These are phyloP conservation scores for Sigmodon hispidus DNA, from an alignment of 2,113 vertebrate species.

Conservation along the genomic window DNA sequence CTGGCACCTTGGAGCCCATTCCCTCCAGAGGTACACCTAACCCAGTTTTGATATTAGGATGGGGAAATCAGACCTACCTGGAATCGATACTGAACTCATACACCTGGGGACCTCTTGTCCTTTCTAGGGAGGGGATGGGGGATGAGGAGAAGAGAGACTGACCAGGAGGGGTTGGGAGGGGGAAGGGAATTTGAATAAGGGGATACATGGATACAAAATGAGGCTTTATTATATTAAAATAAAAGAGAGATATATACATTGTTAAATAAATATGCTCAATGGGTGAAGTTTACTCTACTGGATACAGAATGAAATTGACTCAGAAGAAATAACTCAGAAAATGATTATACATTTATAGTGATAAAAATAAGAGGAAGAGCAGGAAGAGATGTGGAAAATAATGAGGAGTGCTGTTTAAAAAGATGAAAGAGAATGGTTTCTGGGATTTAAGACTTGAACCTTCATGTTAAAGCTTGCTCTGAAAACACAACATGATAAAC, in stretches of 20 bases:
- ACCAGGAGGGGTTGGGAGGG: too few relatives aligned
- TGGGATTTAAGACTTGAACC: neutral
- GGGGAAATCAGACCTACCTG: too few relatives aligned
- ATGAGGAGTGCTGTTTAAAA: neutral
- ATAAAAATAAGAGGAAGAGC: neutral
- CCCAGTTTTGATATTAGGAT: too few relatives aligned
- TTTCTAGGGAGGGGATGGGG: too few relatives aligned
- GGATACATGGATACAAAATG: too few relatives aligned
- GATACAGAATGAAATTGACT: neutral
- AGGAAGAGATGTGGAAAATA: neutral
- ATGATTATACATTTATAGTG: neutral
- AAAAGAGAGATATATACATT: conserved; percentile 3
- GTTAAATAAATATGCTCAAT: neutral
- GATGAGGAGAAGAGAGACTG: too few relatives aligned
- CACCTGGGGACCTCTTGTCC: too few relatives aligned
- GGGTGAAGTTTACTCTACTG: neutral
- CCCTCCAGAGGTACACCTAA: too few relatives aligned
- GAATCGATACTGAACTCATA: too few relatives aligned
- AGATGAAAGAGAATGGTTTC: neutral
- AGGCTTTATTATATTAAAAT: too few relatives aligned
- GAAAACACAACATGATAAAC: neutral
- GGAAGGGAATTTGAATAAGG: too few relatives aligned
- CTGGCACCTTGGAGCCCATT: too few relatives aligned
- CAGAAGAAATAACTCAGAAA: neutral
- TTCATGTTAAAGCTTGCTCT: neutral